A percentile compares a stretch with the other conserved stretches of the same genome.
Evolutionary conservation across 2,888 invertebrate species (phyloP).

Genomic region (Gryllus longicercus): DNA sequence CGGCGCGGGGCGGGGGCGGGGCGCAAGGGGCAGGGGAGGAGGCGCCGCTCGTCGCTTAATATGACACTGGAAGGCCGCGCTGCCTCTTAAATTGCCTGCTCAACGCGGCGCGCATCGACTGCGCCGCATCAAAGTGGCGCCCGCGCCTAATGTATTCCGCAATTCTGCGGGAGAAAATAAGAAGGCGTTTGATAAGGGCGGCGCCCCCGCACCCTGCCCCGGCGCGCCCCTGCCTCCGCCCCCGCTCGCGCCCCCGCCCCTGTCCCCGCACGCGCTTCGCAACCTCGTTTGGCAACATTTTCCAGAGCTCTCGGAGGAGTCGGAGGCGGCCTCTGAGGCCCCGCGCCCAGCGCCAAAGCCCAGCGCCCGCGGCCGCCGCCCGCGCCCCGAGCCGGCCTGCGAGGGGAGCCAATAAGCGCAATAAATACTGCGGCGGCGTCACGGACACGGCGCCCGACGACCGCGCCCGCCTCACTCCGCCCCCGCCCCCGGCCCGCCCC

Average conservation of each 20-base stretch:
- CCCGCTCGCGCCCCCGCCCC: neutral
- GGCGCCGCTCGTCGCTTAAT: neutral
- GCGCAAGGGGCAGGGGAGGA: neutral
- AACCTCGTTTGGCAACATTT: neutral
- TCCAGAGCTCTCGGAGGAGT: neutral
- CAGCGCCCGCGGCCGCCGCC: too few species aligned
- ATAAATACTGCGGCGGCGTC: neutral
- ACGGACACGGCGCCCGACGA: neutral
- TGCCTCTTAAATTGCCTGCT: neutral
- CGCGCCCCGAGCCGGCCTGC: neutral
- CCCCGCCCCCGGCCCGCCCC: neutral
- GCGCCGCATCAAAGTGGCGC: neutral
- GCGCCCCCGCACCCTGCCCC: neutral
- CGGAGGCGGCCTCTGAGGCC: neutral
- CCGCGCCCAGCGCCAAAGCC: too few species aligned
- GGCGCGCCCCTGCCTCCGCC: neutral
- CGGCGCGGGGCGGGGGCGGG: neutral
- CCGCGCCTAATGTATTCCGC: neutral
- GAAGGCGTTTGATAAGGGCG: conserved; percentile 11
- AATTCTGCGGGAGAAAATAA: neutral
- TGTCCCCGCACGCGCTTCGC: neutral
- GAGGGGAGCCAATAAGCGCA: neutral
- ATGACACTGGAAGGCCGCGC: neutral
- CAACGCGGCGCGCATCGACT: neutral
- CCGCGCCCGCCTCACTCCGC: neutral